These are phyloP conservation scores for Nycticryphes semicollaris DNA, from an alignment of 2,113 vertebrate genomes.

Conservation along the genomic window DNA sequence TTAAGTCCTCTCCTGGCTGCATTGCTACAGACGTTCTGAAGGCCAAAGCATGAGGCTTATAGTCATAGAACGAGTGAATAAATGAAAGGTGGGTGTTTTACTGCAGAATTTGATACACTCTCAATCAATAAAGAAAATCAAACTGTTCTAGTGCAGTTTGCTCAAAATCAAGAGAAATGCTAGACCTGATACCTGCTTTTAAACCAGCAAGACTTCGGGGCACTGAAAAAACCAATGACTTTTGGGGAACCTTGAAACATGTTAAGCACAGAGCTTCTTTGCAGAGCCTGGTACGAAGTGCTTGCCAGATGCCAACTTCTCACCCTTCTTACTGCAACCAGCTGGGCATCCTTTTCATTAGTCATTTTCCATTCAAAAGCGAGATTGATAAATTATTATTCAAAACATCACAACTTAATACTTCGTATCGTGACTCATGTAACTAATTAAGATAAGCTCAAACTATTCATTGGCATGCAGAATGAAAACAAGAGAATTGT, in stretches of 20 bases:
- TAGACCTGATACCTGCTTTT: not conserved
- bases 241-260: not conserved
- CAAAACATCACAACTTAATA: not conserved
- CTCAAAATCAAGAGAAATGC: not conserved
- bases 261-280: not conserved
- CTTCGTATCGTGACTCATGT: not conserved
- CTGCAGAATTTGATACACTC: not conserved
- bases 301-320: not conserved
- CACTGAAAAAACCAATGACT: not conserved
- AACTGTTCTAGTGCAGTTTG: not conserved
- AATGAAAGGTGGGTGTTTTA: not conserved
- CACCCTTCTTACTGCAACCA: not conserved
- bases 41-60: not conserved
- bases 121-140: not conserved
- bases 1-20: not conserved
- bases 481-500: not conserved
- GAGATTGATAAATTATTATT: not conserved
- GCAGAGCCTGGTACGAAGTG: not conserved
- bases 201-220: not conserved
- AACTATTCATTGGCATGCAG: not conserved
- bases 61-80: not conserved
- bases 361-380: not conserved
- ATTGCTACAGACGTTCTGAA: not conserved
- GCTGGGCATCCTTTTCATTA: not conserved
- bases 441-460: conserved; percentile 4